Base-by-base conservation (phyloP, 30 jellyfish, hydroid and myxozoan species). In the Hydractinia echinata region DNA sequence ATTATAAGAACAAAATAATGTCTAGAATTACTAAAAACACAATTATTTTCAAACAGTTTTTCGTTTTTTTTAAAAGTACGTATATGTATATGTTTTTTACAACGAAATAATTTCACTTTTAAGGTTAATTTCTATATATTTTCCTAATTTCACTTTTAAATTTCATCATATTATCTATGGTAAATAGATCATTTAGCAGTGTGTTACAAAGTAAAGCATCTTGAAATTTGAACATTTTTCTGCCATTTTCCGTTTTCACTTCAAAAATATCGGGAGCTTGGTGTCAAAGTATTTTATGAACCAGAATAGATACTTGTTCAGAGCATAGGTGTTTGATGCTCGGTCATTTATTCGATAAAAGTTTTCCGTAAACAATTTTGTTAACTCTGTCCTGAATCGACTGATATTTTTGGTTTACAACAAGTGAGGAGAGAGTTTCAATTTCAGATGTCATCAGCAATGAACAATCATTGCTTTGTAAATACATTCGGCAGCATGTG, bases 321-420 rank as follows among this genome's bases (percentile, higher is more conserved):
- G 68, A 56, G 68, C 68, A 56, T 56, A 56, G 68, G 68, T 56
- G 68, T 56, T 56, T 56, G 68, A 56, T 56, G 68, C 68, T 56
- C 68, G 68, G 68, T 56, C n/a, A n/a, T n/a, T n/a, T n/a, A n/a
- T n/a, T n/a, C n/a, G n/a, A n/a, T n/a, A n/a, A n/a, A n/a, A n/a
- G n/a, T n/a, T n/a, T n/a, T n/a, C n/a, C n/a, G n/a, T n/a, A n/a
- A n/a, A n/a, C n/a, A n/a, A 56, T 56, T 56, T 56, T 56, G 68
- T 56, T 10, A 9, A 56, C 68, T 56, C 68, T 56, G 68, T 56
- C 68, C n/a, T 56, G 68, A 56, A 56, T 56, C 68, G 68, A 56
- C 68, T n/a, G n/a, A n/a, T n/a, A n/a, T n/a, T 56, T 56, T 56
- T 56, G 10, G 68, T 56, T 56, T 56, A 56, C n/a, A n/a, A 56